Conservation (phyloP, 2,113 vertebrate genomes). For the Chunga burmeisteri region DNA sequence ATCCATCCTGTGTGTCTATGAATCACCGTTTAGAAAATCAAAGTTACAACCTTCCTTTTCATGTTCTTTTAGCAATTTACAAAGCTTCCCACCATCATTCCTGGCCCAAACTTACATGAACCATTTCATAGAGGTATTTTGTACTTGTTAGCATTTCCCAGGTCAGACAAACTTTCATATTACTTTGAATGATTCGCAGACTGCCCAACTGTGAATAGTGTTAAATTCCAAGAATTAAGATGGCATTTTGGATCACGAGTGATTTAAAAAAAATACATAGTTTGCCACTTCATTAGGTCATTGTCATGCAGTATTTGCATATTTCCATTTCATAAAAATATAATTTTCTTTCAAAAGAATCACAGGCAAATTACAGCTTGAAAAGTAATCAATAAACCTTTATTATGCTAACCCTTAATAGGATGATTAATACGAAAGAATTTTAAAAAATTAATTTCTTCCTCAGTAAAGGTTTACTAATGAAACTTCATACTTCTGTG, state of each 20-base stretch:
- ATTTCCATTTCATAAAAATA: slow-evolving; percentile 56
- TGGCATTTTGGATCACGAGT: background rate
- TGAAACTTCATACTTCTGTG: background rate
- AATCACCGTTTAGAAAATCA: background rate
- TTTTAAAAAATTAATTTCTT: slow-evolving; percentile 48
- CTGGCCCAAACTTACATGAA: background rate
- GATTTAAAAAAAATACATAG: background rate
- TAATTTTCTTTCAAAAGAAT: slow-evolving; percentile 15
- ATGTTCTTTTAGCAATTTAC: background rate
- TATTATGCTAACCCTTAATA: slow-evolving; percentile 46
- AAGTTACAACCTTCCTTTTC: background rate
- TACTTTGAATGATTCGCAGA: background rate
- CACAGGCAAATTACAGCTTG: slow-evolving; percentile 29
- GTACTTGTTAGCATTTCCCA: background rate
- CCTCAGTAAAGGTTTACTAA: slow-evolving; percentile 38
- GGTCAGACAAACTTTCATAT: background rate
- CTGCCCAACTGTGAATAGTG: background rate
- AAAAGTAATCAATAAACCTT: slow-evolving; percentile 71
- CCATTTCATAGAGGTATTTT: background rate
- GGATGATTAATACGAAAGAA: slow-evolving; percentile 60
- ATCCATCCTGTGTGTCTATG: background rate
- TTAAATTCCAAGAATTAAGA: background rate
- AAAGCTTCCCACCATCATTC: background rate
- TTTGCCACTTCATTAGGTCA: background rate
- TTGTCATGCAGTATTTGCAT: background rate